These are phyloP conservation scores for Octopus bimaculoides DNA, from an alignment of 1,140 invertebrate species.

Conservation along the genomic window DNA sequence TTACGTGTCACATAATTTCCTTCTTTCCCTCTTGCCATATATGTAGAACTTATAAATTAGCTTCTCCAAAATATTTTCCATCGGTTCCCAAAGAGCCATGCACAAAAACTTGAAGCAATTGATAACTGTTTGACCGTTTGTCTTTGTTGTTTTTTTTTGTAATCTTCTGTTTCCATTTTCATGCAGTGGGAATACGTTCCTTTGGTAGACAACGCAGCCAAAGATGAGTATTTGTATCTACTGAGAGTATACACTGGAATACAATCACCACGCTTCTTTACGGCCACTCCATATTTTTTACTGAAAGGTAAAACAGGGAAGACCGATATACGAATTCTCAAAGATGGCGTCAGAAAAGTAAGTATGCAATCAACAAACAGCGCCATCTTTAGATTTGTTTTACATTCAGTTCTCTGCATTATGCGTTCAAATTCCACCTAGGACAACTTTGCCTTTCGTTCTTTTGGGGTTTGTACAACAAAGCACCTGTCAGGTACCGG, in stretches of 20 bases:
- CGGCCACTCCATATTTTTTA: not conserved
- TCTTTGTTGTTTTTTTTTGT: not conserved
- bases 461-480: not conserved
- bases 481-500: not conserved
- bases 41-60: not conserved
- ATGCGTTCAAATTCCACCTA: not conserved
- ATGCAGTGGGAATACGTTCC: not conserved
- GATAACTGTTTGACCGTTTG: not conserved
- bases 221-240: not conserved
- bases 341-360: slow-evolving; percentile 1
- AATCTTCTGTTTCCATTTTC: not conserved
- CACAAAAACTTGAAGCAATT: not conserved
- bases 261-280: not conserved
- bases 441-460: not conserved
- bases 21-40: too few species aligned
- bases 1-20: too few species aligned
- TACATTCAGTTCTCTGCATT: not conserved
- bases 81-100: not conserved
- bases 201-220: not conserved
- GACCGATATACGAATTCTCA: not conserved
- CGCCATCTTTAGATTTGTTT: not conserved
- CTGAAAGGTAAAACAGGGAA: not conserved
- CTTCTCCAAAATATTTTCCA: not conserved
- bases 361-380: not conserved
- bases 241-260: not conserved